A percentile compares a stretch with the other conserved stretches of the same genome.
phyloP scores from a whole-genome alignment of 2,888 invertebrate genomes.

The Lasioglossum vierecki region DNA sequence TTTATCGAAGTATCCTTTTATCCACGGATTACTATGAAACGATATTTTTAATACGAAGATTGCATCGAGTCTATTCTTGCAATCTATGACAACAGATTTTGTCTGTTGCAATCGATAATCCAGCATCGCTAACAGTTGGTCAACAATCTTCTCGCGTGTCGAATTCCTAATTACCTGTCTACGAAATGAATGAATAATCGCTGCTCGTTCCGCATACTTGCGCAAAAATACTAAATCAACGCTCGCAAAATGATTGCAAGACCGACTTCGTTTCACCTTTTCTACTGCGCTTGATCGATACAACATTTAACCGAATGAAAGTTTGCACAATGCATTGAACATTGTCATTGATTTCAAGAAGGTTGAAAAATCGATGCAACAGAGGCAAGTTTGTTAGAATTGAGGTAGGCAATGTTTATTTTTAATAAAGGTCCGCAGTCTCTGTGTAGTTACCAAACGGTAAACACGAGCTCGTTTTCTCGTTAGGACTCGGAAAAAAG shows the following conservation, averaged over 20 bases:
- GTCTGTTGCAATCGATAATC: not conserved
- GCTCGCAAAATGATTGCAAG: too few relatives aligned
- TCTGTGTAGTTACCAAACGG: too few relatives aligned
- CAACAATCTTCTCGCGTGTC: not conserved
- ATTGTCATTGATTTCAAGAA: too few relatives aligned
- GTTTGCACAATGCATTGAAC: too few relatives aligned
- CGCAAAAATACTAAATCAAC: not conserved
- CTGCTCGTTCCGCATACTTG: not conserved
- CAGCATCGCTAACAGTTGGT: not conserved
- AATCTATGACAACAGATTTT: not conserved
- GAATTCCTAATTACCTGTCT: constrained; percentile 23
- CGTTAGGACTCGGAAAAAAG: not conserved
- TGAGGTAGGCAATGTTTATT: not conserved
- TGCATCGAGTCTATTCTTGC: not conserved
- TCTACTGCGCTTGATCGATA: too few relatives aligned
- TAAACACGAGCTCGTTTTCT: not conserved
- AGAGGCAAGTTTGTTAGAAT: too few relatives aligned
- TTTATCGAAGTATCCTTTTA: not conserved
- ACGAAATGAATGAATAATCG: not conserved
- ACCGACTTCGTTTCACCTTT: too few relatives aligned
- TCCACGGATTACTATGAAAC: not conserved
- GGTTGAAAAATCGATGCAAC: too few relatives aligned
- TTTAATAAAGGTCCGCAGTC: not conserved
- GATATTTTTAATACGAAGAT: not conserved
- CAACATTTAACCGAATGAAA: too few relatives aligned